A percentile compares a stretch with the other conserved stretches of the same genome.
These are phyloP conservation scores for Scelioninae gen. 1 DNA, from an alignment of 2,888 invertebrate genomes.

Conservation along the genomic window DNA sequence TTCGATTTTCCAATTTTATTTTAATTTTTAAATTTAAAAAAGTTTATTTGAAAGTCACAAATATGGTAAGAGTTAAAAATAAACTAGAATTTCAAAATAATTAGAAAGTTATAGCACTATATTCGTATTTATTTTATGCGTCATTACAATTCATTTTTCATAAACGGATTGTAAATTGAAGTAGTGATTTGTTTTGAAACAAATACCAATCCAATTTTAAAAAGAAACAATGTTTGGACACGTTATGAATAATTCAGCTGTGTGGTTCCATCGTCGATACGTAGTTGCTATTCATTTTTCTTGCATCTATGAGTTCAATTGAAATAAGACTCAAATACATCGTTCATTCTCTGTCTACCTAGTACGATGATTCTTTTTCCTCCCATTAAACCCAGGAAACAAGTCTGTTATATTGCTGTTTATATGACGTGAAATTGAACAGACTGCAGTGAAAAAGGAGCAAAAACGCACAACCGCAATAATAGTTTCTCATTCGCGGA, in stretches of 20 bases:
- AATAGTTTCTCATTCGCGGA: slow-evolving; percentile 34
- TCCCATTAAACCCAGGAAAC: background rate
- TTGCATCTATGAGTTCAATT: slow-evolving; percentile 9
- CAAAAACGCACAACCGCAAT: slow-evolving; percentile 10
- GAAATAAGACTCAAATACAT: slow-evolving; percentile 24
- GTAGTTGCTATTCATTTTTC: slow-evolving; percentile 20
- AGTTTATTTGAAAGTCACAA: too few species aligned
- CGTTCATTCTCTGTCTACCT: slow-evolving; percentile 5
- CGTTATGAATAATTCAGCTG: slow-evolving; percentile 40
- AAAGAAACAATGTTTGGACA: background rate
- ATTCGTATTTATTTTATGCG: too few species aligned
- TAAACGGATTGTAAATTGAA: too few species aligned
- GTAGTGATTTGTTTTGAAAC: background rate
- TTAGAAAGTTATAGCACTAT: too few species aligned
- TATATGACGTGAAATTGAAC: slow-evolving; percentile 41
- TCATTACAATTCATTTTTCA: too few species aligned
- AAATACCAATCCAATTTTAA: background rate
- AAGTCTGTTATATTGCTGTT: slow-evolving; percentile 26
- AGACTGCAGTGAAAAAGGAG: slow-evolving; percentile 13
- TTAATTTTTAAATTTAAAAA: background rate
- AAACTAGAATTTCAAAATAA: too few species aligned
- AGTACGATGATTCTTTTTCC: background rate
- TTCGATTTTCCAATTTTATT: too few species aligned
- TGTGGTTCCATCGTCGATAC: slow-evolving; percentile 5
- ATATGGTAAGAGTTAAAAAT: too few species aligned